Evolutionary conservation across 2,113 vertebrate genomes (phyloP), one percentile per base, ranked within the genome.

Genomic region (Grammomys surdaster): DNA sequence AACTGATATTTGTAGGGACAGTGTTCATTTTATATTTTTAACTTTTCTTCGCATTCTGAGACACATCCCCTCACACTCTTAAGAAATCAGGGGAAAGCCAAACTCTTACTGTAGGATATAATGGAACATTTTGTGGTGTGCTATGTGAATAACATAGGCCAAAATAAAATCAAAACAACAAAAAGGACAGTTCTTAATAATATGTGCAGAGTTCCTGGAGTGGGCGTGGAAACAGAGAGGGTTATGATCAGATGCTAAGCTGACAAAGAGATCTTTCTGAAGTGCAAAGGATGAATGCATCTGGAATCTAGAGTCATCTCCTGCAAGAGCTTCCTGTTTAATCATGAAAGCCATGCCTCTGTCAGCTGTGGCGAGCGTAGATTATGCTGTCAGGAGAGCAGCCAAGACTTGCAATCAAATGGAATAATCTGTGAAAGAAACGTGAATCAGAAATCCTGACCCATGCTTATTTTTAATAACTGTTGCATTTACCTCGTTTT

Each of bases 401-500:
- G 81, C 90, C 96, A 54, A 69, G 94, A 91, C 89, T 95, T 60
- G 40, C 91, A 78, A 90, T 97, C 56, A 82, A 88, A 87, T 95
- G 86, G 51, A 96, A 88, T 90, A 67, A 85, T 96, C 93, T 95
- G 93, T 94, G 28, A 94, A 76, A 94, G 96, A 96, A 87, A 77
- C 36, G n/a, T 43, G 58, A 96, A 31, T 95, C 90, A 54, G 67
- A 94, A 75, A 88, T 80, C 4, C 46, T 70, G 0, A 94, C 95
- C 92, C 88, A 14, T 89, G 95, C 70, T 56, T 58, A 26, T 0
- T 80, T 98, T 95, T 95, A 91, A 95, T 77, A 95, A 90, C 17
- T 36, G 22, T 91, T 36, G 56, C 91, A 54, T 89, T 95, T 96
- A 89, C 94, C 94, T 86, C 96, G 97, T 80, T 87, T 95, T 97